A percentile compares a stretch with the other conserved stretches of the same genome.
Conservation (phyloP, 2,888 invertebrate genomes). For the Cryptocephalus primarius region DNA sequence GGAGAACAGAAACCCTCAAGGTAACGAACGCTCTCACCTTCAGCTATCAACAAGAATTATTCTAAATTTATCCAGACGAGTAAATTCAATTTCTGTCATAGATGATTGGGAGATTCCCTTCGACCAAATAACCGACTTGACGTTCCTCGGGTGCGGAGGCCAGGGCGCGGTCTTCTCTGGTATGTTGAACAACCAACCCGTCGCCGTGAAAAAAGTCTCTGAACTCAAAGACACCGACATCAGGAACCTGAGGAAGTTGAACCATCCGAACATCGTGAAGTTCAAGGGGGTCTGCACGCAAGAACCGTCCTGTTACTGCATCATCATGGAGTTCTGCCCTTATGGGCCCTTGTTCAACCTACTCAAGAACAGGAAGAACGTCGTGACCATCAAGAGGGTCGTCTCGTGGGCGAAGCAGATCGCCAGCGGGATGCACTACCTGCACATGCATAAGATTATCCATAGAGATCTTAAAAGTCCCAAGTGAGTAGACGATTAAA, state of each 20-base stretch:
- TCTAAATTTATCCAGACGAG: no score
- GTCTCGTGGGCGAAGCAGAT: conserved; percentile 94
- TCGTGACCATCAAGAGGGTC: conserved; percentile 75
- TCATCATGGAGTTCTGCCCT: conserved; percentile 98
- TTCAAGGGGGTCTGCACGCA: conserved; percentile 90
- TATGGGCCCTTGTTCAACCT: conserved; percentile 90
- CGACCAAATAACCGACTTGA: conserved; percentile 76
- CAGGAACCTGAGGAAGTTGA: conserved; percentile 78
- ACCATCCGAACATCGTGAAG: conserved; percentile 90
- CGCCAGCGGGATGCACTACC: conserved; percentile 91
- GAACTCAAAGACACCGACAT: conserved; percentile 90
- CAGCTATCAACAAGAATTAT: background rate
- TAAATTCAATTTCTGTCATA: conserved; percentile 31
- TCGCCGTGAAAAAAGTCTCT: conserved; percentile 93
- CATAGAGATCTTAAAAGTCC: conserved; percentile 98
- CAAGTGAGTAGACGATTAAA: conserved; percentile 64
- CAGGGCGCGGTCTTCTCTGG: conserved; percentile 94
- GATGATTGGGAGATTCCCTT: conserved; percentile 95
- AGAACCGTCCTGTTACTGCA: conserved; percentile 75
- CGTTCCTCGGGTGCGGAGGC: conserved; percentile 90
- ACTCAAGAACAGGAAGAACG: conserved; percentile 68
- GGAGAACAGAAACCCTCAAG: conserved; percentile 55
- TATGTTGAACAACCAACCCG: conserved; percentile 66
- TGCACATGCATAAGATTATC: conserved; percentile 93
- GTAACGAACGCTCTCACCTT: conserved; percentile 5